Evolutionary conservation across 2,797 vertebrate species (phyloP).

Genomic region (Schizopygopsis pylzovi): DNA sequence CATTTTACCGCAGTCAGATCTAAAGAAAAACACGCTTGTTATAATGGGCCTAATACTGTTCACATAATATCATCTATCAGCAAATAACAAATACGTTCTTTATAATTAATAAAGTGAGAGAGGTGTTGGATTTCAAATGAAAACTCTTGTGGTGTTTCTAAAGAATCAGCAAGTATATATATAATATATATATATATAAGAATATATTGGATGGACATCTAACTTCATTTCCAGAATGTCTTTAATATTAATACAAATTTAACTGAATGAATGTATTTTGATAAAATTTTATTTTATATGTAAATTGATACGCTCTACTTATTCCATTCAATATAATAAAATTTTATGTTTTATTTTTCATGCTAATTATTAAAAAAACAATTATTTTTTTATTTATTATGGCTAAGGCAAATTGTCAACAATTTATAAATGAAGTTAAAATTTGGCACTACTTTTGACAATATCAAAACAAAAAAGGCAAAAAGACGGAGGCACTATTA

Average conservation of each 20-base stretch:
- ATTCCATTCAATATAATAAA: too few species aligned
- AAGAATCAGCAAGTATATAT: background rate
- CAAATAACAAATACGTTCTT: too few species aligned
- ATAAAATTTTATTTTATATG: too few species aligned
- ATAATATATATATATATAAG: background rate
- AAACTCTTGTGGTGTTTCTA: background rate
- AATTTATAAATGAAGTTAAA: background rate
- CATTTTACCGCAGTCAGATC: slow-evolving; percentile 78
- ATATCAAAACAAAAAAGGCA: background rate
- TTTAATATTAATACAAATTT: background rate
- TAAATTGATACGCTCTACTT: too few species aligned
- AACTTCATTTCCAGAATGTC: background rate
- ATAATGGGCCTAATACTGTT: background rate
- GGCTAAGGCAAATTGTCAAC: background rate
- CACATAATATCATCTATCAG: background rate
- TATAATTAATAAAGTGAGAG: too few species aligned
- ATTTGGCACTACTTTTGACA: background rate
- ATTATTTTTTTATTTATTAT: too few species aligned
- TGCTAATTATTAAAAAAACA: too few species aligned
- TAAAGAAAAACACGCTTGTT: slow-evolving; percentile 51
- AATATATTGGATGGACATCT: background rate
- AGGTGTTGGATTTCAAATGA: background rate
- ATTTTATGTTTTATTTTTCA: too few species aligned
- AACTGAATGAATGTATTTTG: too few species aligned
- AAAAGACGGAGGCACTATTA: too few species aligned